Conservation (phyloP, 2,797 vertebrate species). For the Liparis tanakae region DNA sequence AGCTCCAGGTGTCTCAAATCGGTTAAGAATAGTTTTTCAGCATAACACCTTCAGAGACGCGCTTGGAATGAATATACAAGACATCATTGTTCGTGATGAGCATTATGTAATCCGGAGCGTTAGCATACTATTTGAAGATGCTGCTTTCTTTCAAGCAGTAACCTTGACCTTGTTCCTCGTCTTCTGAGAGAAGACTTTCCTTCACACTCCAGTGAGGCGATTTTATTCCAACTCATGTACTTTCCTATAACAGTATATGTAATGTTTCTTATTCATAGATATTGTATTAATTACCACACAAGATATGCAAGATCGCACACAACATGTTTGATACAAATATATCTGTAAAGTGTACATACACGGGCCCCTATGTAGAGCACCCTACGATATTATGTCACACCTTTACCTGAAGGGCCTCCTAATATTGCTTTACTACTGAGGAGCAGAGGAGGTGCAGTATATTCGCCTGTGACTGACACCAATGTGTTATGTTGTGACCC, state of each 20-base stretch:
- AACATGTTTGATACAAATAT: not conserved
- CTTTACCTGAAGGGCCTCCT: no score
- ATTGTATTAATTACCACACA: not conserved
- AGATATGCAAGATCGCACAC: not conserved
- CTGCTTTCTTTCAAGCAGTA: not conserved
- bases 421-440: not conserved
- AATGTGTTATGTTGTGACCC: conserved; percentile 12
- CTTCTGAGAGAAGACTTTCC: not conserved
- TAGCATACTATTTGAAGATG: not conserved
- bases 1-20: not conserved
- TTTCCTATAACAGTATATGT: not conserved
- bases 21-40: no score
- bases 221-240: not conserved
- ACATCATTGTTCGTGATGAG: not conserved
- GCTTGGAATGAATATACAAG: not conserved
- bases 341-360: not conserved
- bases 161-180: not conserved
- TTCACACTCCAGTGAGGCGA: not conserved
- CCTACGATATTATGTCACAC: not conserved
- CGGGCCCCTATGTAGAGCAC: not conserved
- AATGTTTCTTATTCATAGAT: not conserved
- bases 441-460: not conserved
- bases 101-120: not conserved
- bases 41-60: not conserved
- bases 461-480: conserved; percentile 46